Evolutionary conservation across 1,140 invertebrate genomes (phyloP).

Genomic region (Antheraea mylitta): DNA sequence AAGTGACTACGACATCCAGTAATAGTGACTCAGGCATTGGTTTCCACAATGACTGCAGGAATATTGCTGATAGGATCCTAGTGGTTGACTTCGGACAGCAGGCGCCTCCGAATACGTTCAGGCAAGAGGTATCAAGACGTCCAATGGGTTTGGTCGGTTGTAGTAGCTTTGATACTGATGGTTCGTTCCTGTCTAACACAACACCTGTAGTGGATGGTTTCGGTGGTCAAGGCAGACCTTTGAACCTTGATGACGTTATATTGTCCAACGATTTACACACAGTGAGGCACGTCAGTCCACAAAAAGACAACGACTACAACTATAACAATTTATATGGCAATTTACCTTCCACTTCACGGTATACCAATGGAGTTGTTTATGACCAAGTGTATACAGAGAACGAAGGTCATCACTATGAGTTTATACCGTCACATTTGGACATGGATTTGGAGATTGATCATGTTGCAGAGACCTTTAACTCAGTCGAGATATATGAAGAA

Average conservation of each 20-base stretch:
- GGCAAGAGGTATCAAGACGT: conserved; percentile 57
- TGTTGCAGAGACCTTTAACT: conserved; percentile 58
- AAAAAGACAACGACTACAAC: conserved; percentile 62
- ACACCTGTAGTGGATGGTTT: conserved; percentile 76
- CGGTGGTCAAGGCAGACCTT: conserved; percentile 65
- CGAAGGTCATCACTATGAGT: conserved; percentile 73
- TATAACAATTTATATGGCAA: conserved; percentile 63
- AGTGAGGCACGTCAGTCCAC: conserved; percentile 41
- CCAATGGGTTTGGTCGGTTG: conserved; percentile 68
- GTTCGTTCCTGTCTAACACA: conserved; percentile 71
- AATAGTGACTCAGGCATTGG: conserved; percentile 97
- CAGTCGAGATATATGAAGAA: conserved; percentile 67
- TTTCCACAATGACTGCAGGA: conserved; percentile 91
- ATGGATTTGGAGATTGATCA: conserved; percentile 52
- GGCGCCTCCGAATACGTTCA: conserved; percentile 61
- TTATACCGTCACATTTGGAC: conserved; percentile 55
- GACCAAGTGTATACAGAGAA: conserved; percentile 72
- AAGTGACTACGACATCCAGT: conserved; percentile 91
- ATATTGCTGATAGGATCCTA: conserved; percentile 89
- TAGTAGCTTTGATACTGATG: conserved; percentile 66
- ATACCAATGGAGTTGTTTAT: conserved; percentile 53
- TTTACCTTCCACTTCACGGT: conserved; percentile 49
- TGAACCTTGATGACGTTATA: conserved; percentile 69
- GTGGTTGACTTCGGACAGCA: conserved; percentile 87
- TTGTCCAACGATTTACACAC: conserved; percentile 48